Evolutionary conservation across 2,888 invertebrate species (phyloP).

Genomic region (Tipula lateralis): DNA sequence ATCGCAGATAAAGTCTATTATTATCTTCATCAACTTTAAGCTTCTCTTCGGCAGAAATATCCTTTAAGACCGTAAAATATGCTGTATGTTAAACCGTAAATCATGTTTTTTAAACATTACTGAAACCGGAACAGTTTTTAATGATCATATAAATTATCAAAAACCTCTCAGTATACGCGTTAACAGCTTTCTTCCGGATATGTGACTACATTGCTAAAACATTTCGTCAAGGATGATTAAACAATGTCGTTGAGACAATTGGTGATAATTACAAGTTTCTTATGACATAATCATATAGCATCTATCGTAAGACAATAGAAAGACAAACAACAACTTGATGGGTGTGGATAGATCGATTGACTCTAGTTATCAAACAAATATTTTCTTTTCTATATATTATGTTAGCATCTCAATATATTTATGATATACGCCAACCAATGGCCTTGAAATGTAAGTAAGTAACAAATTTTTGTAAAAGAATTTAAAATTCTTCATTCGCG

Average conservation of each 20-base stretch:
- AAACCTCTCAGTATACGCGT: background rate
- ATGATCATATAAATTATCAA: too few species aligned
- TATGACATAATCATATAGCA: background rate
- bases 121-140: too few species aligned
- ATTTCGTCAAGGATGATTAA: background rate
- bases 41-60: too few species aligned
- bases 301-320: background rate
- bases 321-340: background rate
- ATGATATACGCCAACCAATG: background rate
- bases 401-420: background rate
- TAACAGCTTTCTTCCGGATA: background rate
- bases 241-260: background rate
- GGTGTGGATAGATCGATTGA: background rate
- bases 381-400: background rate
- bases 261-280: background rate
- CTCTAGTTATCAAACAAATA: background rate
- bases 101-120: too few species aligned
- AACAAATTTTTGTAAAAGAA: too few species aligned
- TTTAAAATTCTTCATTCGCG: too few species aligned
- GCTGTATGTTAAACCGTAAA: too few species aligned
- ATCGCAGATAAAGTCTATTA: too few species aligned
- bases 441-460: too few species aligned
- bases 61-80: too few species aligned
- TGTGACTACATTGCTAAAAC: background rate
- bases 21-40: too few species aligned